Percentiles rank a stretch among this genome's conserved stretches.
These are phyloP conservation scores for Petroica traversi DNA, from an alignment of 2,113 vertebrate species.

Conservation along the genomic window DNA sequence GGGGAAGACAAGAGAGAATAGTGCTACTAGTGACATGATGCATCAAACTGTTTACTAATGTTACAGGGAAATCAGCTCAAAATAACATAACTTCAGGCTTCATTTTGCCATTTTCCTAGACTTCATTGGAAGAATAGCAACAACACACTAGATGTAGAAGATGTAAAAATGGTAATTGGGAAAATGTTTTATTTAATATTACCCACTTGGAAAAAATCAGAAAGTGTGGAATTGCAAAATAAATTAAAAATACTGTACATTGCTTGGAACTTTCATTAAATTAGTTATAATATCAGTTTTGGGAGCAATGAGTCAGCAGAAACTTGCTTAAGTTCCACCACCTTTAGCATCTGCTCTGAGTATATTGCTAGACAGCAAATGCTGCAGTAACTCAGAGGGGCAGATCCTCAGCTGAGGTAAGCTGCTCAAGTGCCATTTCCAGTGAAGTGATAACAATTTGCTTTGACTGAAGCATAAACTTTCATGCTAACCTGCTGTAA, in stretches of 20 bases:
- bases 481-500: background rate
- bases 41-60: background rate
- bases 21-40: background rate
- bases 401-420: background rate
- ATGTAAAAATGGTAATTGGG: background rate
- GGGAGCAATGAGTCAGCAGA: background rate
- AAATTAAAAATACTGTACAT: background rate
- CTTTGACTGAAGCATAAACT: background rate
- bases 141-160: background rate
- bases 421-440: background rate
- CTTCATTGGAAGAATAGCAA: background rate
- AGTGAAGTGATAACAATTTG: background rate
- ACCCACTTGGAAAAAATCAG: background rate
- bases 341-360: background rate
- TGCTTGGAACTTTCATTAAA: background rate
- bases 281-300: background rate
- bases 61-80: background rate
- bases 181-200: background rate
- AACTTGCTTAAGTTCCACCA: background rate
- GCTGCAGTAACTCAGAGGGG: background rate
- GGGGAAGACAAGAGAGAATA: constrained; percentile 16
- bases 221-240: background rate
- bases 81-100: background rate
- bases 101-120: background rate
- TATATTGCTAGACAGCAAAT: background rate